These are phyloP conservation scores for Drosophila micromelanica DNA, from an alignment of 1,140 invertebrate species.

Conservation along the genomic window DNA sequence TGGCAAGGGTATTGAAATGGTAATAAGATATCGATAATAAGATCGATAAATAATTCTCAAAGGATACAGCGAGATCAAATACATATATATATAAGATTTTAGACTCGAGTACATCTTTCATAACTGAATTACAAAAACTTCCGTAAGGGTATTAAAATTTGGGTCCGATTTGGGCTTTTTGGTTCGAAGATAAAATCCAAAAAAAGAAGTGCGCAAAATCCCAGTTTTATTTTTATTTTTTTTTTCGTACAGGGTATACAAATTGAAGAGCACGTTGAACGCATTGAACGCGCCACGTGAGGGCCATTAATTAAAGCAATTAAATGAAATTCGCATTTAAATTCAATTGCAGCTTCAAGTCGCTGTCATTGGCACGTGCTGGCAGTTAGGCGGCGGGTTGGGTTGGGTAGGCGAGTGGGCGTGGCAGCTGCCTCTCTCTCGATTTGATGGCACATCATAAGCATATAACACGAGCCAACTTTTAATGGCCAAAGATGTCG, in stretches of 20 bases:
- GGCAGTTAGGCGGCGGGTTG: not conserved
- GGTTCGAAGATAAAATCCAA: too few relatives aligned
- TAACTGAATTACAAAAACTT: too few relatives aligned
- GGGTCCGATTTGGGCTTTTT: too few relatives aligned
- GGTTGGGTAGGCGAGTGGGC: not conserved
- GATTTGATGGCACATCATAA: constrained; percentile 40
- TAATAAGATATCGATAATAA: too few relatives aligned
- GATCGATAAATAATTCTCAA: too few relatives aligned
- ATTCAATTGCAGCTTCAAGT: constrained; percentile 59
- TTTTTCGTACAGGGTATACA: constrained; percentile 21
- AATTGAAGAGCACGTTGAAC: not conserved
- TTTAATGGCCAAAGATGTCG: constrained; percentile 43
- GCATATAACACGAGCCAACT: constrained; percentile 42
- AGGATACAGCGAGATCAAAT: too few relatives aligned
- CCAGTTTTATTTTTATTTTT: too few relatives aligned
- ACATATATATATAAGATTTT: too few relatives aligned
- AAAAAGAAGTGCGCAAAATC: too few relatives aligned
- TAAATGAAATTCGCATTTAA: constrained; percentile 70
- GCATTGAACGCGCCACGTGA: constrained; percentile 23
- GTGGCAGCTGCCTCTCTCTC: not conserved
- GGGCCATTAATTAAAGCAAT: constrained; percentile 75
- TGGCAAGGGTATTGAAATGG: too few relatives aligned
- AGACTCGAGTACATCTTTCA: too few relatives aligned
- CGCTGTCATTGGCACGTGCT: constrained; percentile 31
- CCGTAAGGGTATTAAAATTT: too few relatives aligned